Conservation (phyloP, 2,888 invertebrate genomes). For the Agrochola litura region DNA sequence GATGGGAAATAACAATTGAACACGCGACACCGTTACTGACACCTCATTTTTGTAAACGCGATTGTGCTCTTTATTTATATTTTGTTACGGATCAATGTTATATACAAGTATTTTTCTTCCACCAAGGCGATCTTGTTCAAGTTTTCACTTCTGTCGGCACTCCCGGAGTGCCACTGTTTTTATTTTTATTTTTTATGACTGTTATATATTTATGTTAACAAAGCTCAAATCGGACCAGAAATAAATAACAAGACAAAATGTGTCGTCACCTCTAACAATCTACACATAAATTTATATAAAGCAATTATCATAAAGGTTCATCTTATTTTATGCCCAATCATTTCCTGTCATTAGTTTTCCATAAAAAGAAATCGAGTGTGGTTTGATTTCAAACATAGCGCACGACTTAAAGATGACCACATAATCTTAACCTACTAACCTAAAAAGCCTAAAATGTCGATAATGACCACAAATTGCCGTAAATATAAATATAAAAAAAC, state of each 20-base stretch:
- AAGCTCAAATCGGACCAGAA: neutral
- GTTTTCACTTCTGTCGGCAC: too few species aligned
- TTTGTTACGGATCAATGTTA: too few species aligned
- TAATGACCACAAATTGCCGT: conserved; percentile 28
- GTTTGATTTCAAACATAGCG: conserved; percentile 13
- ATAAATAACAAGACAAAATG: conserved; percentile 15
- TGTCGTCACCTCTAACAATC: conserved; percentile 3
- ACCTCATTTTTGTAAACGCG: too few species aligned
- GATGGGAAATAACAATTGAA: too few species aligned
- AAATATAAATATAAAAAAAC: conserved; percentile 8
- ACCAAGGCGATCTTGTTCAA: too few species aligned
- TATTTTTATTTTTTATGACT: neutral
- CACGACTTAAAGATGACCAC: conserved; percentile 1
- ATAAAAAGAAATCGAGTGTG: conserved; percentile 35
- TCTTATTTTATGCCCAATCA: conserved; percentile 30
- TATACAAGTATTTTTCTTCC: too few species aligned
- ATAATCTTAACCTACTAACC: conserved; percentile 35
- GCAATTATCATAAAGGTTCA: neutral
- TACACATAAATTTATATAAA: conserved; percentile 13
- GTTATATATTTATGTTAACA: too few species aligned
- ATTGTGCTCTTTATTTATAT: too few species aligned
- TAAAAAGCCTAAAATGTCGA: conserved; percentile 1
- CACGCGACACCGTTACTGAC: too few species aligned
- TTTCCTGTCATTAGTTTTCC: conserved; percentile 44
- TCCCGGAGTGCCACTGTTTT: too few species aligned